These are phyloP conservation scores for Epinotia ramella DNA, from an alignment of 2,888 invertebrate species.

Conservation along the genomic window DNA sequence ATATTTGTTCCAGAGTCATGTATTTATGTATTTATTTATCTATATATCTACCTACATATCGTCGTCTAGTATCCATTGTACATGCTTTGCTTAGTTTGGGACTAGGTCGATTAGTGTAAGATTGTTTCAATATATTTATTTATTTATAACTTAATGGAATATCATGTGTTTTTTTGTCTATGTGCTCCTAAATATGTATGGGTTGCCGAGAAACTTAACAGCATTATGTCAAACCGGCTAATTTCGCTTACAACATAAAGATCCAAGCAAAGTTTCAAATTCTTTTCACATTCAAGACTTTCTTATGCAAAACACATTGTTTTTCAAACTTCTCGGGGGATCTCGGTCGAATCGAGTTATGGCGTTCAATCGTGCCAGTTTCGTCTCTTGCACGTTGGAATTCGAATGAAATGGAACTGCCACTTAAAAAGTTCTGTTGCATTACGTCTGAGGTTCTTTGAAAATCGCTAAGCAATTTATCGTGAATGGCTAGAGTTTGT, in stretches of 20 bases:
- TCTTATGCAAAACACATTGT: slow-evolving; percentile 46
- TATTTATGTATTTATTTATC: too few relatives aligned
- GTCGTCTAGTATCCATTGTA: too few relatives aligned
- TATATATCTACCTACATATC: too few relatives aligned
- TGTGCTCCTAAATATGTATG: too few relatives aligned
- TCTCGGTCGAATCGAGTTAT: slow-evolving; percentile 38
- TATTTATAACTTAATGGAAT: too few relatives aligned
- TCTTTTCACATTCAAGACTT: slow-evolving; percentile 42
- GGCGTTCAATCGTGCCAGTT: slow-evolving; percentile 23
- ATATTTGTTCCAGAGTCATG: too few relatives aligned
- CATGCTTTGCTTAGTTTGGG: too few relatives aligned
- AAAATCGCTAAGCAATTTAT: not conserved
- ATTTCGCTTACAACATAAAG: not conserved
- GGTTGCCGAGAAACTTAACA: not conserved
- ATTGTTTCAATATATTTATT: too few relatives aligned
- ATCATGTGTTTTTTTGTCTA: too few relatives aligned
- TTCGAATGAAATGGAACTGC: slow-evolving; percentile 23
- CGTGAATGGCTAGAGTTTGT: not conserved
- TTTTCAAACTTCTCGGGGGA: slow-evolving; percentile 33
- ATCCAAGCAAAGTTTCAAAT: slow-evolving; percentile 32
- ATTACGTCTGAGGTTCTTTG: not conserved
- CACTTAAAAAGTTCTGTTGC: slow-evolving; percentile 27
- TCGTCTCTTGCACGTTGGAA: slow-evolving; percentile 19
- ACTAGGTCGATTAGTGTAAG: too few relatives aligned
- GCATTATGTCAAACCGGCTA: not conserved